Conservation (phyloP, 2,113 vertebrate species). For the Setophaga kirtlandii region DNA sequence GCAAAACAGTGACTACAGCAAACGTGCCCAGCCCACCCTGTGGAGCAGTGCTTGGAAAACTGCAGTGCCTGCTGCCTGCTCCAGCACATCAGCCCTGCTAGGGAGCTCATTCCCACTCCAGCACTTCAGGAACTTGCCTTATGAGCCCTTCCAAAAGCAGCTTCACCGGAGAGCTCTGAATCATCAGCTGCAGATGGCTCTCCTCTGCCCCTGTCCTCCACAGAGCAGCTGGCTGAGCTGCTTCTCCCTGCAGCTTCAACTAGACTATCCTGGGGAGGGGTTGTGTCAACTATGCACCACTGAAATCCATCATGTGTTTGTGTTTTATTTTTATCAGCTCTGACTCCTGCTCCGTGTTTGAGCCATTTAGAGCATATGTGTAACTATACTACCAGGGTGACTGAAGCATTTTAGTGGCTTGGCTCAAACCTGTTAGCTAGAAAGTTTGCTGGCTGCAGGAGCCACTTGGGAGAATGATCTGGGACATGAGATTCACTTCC, state of each 20-base stretch:
- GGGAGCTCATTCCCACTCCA: not conserved
- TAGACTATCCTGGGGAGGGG: not conserved
- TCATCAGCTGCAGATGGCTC: not conserved
- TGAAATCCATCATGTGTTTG: not conserved
- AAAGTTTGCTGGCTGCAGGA: not conserved
- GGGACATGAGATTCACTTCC: not conserved
- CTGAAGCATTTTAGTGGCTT: not conserved
- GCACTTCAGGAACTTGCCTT: not conserved
- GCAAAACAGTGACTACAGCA: not conserved
- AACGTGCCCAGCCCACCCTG: fast-evolving
- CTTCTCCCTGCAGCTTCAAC: not conserved
- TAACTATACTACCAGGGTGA: not conserved
- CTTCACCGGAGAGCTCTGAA: not conserved
- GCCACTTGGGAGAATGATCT: not conserved
- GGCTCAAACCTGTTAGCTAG: not conserved
- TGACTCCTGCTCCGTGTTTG: not conserved
- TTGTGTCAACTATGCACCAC: not conserved
- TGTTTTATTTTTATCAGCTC: not conserved
- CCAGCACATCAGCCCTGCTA: fast-evolving
- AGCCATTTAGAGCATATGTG: not conserved
- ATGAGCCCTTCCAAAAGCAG: not conserved
- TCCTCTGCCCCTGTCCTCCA: not conserved
- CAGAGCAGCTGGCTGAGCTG: not conserved
- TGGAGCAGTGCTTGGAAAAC: not conserved
- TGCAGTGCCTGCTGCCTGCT: not conserved